These are phyloP conservation scores for Channallabes apus DNA, from an alignment of 2,797 vertebrate species.

Conservation along the genomic window DNA sequence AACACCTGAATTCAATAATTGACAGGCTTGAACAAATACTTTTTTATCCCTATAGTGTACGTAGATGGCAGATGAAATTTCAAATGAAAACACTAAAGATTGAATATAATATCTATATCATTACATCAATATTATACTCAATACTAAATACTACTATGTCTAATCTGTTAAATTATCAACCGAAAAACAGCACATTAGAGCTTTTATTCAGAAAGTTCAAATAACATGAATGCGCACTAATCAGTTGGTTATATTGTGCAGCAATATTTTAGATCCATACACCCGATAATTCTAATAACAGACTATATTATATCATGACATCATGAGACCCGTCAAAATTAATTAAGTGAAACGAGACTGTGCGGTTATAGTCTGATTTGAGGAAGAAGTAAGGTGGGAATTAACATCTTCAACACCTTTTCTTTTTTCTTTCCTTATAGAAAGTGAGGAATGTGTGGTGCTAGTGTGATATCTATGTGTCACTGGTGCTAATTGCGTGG, in stretches of 20 bases:
- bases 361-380: not conserved
- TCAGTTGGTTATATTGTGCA: not conserved
- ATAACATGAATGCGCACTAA: not conserved
- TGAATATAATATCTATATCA: not conserved
- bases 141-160: not conserved
- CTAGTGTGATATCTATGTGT: not conserved
- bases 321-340: not conserved
- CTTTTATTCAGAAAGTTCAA: not conserved
- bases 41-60: not conserved
- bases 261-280: not conserved
- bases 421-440: not conserved
- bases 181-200: not conserved
- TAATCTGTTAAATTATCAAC: not conserved
- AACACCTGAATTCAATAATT: too few species aligned
- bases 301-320: not conserved
- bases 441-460: not conserved
- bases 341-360: not conserved
- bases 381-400: not conserved
- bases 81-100: not conserved
- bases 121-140: too few species aligned
- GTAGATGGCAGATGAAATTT: not conserved
- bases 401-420: not conserved
- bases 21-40: too few species aligned
- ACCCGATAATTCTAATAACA: not conserved
- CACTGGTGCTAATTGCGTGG: slow-evolving; percentile 4